Evolutionary conservation across 2,113 vertebrate species (phyloP).

Genomic region (Barnardius zonarius): DNA sequence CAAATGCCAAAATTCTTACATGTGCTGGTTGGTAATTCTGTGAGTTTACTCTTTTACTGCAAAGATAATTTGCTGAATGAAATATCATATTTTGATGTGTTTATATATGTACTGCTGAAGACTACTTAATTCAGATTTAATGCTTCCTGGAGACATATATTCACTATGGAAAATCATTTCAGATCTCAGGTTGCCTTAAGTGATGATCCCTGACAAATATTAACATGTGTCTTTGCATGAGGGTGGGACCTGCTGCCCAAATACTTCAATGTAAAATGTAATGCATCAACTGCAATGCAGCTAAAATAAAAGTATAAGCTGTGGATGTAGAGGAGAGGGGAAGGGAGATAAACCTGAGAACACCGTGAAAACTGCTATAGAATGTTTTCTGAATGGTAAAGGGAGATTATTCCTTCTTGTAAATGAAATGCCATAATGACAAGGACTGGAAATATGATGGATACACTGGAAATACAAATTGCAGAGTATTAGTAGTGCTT

Average conservation of each 20-base stretch:
- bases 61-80: neutral
- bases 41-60: neutral
- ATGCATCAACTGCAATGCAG: neutral
- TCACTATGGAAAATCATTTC: neutral
- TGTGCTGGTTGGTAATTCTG: neutral
- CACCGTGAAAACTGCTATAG: neutral
- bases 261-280: neutral
- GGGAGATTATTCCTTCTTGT: neutral
- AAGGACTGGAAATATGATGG: neutral
- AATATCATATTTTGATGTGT: neutral
- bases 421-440: neutral
- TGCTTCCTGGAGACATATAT: neutral
- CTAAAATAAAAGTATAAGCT: neutral
- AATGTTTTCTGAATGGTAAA: neutral
- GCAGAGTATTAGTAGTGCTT: neutral
- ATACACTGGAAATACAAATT: neutral
- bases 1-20: neutral
- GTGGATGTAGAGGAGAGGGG: neutral
- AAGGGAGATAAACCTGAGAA: neutral
- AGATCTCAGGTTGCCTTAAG: neutral
- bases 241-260: neutral
- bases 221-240: neutral
- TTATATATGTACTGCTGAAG: neutral
- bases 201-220: neutral
- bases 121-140: neutral